phyloP scores from a whole-genome alignment of 2,113 vertebrate species.

The Mionectes macconnelli region DNA sequence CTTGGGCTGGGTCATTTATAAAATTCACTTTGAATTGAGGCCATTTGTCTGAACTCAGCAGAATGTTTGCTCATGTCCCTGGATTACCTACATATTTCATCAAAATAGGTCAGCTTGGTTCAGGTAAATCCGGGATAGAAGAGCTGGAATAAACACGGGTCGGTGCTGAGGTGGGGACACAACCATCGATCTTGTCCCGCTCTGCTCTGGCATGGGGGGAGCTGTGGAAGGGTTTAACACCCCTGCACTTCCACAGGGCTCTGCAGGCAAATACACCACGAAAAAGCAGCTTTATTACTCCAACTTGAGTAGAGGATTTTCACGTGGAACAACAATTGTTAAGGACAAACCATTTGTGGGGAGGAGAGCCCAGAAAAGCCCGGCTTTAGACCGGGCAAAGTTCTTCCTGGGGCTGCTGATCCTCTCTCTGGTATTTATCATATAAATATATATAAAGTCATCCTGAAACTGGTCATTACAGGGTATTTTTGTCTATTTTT shows the following conservation, averaged over 20 bases:
- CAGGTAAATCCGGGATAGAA: neutral
- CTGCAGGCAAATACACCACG: neutral
- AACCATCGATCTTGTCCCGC: neutral
- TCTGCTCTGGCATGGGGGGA: accelerated
- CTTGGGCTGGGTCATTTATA: conserved; percentile 33
- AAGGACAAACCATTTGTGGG: neutral
- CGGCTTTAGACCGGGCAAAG: neutral
- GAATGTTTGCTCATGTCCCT: conserved; percentile 5
- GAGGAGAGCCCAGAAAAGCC: neutral
- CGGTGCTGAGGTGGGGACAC: neutral
- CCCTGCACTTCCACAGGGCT: accelerated
- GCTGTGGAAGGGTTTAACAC: neutral
- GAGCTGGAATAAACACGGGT: neutral
- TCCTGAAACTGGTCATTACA: neutral
- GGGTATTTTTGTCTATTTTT: neutral
- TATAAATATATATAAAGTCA: accelerated
- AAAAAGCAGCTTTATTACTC: neutral
- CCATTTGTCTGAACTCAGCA: conserved; percentile 2
- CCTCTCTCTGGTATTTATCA: neutral
- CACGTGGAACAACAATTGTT: neutral
- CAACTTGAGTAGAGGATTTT: neutral
- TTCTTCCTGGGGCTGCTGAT: neutral
- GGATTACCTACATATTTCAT: neutral
- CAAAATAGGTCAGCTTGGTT: neutral
- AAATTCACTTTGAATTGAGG: conserved; percentile 26